Base-by-base conservation (phyloP, 2,797 vertebrate genomes). In the Benthosema pterotum region DNA sequence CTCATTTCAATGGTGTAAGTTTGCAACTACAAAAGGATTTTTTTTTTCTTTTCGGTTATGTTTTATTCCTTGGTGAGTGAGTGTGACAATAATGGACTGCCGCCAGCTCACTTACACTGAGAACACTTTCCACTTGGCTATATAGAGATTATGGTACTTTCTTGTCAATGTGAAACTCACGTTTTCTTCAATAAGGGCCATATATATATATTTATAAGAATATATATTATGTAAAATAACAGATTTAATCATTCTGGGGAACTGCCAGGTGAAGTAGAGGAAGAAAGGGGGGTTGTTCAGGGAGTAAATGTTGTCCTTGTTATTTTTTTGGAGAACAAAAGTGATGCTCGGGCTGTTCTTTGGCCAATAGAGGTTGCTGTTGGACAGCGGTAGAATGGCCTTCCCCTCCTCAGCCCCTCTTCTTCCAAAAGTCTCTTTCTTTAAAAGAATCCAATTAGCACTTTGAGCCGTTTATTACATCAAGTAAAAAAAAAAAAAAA, bases 131-230 rank as follows among this genome's bases (percentile, higher is more conserved):
- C 92, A 91, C 83, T 89, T 88, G 88, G 91, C 92, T 90, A 79
- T 80, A 93, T 89, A 93, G 93, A 93, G 91, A 93, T 93, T 93
- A 93, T 87, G 92, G 92, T 93, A 93, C 92, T 88, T 91, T 91
- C 63, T 82, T 92, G 87, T 93, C 88, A 88, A 92, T 93, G 93
- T 93, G 91, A 90, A 92, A 90, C 87, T 83, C 85, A 73, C 87
- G 80, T 86, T 89, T 91, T 86, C 85, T 88, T 92, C 89, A 91
- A 87, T 89, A 92, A 93, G 89, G 92, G 90, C 92, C 92, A 87
- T 90, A 90, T 87, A 88, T 87, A 88, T 88, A 84, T 85, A 89
- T 83, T 72, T 87, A 63, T 78, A 74, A 84, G 87, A 87, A 57
- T 86, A 87, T 83, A 87, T 89, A 88, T 85, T 77, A 84, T 90